phyloP scores from a whole-genome alignment of 2,113 vertebrate genomes.

The Corvus hawaiiensis region DNA sequence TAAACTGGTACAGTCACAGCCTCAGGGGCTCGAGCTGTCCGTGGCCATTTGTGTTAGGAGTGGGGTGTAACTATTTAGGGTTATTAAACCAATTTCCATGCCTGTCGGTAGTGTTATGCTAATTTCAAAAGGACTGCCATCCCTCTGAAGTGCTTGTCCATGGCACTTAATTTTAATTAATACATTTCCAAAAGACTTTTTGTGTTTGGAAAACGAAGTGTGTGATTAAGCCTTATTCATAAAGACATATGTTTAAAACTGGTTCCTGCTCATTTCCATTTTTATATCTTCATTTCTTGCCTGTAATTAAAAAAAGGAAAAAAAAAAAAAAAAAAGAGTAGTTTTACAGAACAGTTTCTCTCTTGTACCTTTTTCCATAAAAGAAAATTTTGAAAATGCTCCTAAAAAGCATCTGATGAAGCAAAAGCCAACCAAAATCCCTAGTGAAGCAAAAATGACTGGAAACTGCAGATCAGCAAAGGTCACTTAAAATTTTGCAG shows the following conservation, averaged over 20 bases:
- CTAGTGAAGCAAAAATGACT: conserved; percentile 32
- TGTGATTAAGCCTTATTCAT: conserved; percentile 52
- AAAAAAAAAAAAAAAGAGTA: neutral
- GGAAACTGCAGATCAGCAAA: conserved; percentile 3
- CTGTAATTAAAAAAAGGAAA: neutral
- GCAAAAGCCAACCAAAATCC: neutral
- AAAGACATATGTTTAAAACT: conserved; percentile 41
- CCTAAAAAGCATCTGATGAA: neutral
- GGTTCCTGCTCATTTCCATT: conserved; percentile 42
- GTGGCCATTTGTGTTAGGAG: conserved; percentile 73
- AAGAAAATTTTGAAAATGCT: neutral
- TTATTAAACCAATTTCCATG: conserved; percentile 86
- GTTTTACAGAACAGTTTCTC: neutral
- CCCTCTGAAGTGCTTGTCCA: conserved; percentile 41
- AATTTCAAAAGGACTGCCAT: conserved; percentile 54
- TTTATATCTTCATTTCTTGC: conserved; percentile 7
- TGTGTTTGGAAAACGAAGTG: conserved; percentile 60
- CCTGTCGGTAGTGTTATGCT: conserved; percentile 73
- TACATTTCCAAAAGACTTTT: conserved; percentile 47
- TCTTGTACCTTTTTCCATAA: neutral
- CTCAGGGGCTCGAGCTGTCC: conserved; percentile 74
- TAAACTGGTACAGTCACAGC: conserved; percentile 67
- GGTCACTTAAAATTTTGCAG: neutral
- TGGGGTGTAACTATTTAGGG: conserved; percentile 65
- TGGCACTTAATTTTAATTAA: conserved; percentile 64